Percentiles rank a stretch among this genome's conserved stretches.
Evolutionary conservation across 2,797 vertebrate genomes (phyloP).

Genomic region (Sebastes cheni): DNA sequence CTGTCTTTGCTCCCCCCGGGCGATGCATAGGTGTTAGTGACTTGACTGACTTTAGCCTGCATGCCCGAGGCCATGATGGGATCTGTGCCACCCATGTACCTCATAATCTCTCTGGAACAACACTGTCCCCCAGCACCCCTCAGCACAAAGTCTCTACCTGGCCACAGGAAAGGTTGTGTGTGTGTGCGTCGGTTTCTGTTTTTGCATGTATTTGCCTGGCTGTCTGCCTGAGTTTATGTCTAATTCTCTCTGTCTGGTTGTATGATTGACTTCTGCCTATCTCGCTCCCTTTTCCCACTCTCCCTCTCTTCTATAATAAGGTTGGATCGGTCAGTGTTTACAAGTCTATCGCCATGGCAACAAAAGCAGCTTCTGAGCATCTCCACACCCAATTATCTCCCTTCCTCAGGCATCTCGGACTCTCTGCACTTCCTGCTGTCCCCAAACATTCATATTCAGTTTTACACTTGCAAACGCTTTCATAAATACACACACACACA

Average conservation of each 20-base stretch:
- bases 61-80: slow-evolving; percentile 57
- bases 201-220: slow-evolving; percentile 39
- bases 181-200: slow-evolving; percentile 6
- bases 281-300: slow-evolving; percentile 8
- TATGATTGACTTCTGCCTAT: slow-evolving; percentile 52
- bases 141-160: slow-evolving; percentile 30
- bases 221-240: slow-evolving; percentile 16
- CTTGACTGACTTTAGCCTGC: slow-evolving; percentile 65
- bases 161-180: slow-evolving; percentile 22
- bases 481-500: background rate
- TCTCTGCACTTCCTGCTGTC: slow-evolving; percentile 33
- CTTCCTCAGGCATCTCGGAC: slow-evolving; percentile 65
- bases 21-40: slow-evolving; percentile 54
- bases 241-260: slow-evolving; percentile 13
- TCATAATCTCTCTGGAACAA: slow-evolving; percentile 67
- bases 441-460: slow-evolving; percentile 34
- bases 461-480: slow-evolving; percentile 4
- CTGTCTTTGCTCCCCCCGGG: slow-evolving; percentile 50
- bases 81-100: slow-evolving; percentile 61
- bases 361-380: slow-evolving; percentile 54
- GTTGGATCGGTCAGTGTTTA: slow-evolving; percentile 62
- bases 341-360: slow-evolving; percentile 58
- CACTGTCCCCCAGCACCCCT: slow-evolving; percentile 34
- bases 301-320: slow-evolving; percentile 28
- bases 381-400: slow-evolving; percentile 66